Evolutionary conservation across 2,888 invertebrate species (phyloP), one percentile per base, ranked within the genome.

Genomic region (Drosophila subsilvestris): DNA sequence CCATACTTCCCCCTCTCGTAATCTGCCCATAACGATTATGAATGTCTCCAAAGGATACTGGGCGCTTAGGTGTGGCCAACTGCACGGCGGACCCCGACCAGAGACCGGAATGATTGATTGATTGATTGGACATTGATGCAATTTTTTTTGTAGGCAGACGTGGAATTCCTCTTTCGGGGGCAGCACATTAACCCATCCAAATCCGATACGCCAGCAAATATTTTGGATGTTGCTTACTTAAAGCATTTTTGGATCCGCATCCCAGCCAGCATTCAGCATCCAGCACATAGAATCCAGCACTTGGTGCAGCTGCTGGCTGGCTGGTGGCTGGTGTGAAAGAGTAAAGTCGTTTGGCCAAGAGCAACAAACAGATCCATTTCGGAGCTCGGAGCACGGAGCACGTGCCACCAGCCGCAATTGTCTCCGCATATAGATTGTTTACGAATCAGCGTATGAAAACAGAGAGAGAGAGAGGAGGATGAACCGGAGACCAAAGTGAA

Each of bases 371-470:
- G 44, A 55, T 29, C 25, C 42, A 20, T 18, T 32, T 12, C n/a
- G n/a, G n/a, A n/a, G n/a, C n/a, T n/a, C 54, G 73, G 51, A 6
- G 37, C 1, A 18, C 32, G 7, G 8, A 54, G 74, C 89, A 85
- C 85, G 87, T 88, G 76, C 65, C 57, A 14, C 60, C 32, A 25
- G 20, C 37, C 37, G 14, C 63, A 18, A 18, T 51, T 42, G 20
- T 14, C 17, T 7, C 7, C 29, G 47, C 27, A 6, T n/a, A 2
- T 7, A 37, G 58, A 75, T 88, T 85, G 85, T 85, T 85, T 85
- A 85, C 85, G 85, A 85, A 89, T 76, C 22, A 50, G 58, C 65
- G 68, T 78, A 75, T 78, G 72, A 89, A 89, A 85, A 85, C 85
- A 89, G 7, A n/a, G 7, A 37, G 6, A 12, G 32, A 3, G 32